Percentiles rank a stretch among this genome's conserved stretches.
Conservation (phyloP, 2,888 invertebrate species). For the Penaeus monodon region DNA sequence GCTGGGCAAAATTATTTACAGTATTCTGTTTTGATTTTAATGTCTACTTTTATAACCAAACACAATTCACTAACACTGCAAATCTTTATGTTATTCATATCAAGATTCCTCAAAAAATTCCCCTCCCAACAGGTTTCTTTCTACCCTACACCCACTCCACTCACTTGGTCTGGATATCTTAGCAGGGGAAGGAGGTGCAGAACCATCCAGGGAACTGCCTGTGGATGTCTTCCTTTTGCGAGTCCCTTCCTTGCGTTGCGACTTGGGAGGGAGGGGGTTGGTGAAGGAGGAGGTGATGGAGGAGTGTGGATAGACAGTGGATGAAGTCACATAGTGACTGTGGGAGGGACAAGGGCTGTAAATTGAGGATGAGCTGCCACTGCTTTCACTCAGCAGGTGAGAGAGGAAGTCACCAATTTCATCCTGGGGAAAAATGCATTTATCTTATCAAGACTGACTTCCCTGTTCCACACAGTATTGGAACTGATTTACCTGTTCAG, state of each 20-base stretch:
- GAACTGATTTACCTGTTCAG: no score
- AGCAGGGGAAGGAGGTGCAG: conserved; percentile 26
- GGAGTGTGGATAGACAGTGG: conserved; percentile 19
- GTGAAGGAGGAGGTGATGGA: conserved; percentile 46
- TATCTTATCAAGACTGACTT: no score
- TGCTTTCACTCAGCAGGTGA: conserved; percentile 41
- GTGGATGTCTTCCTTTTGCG: conserved; percentile 44
- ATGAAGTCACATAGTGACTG: conserved; percentile 14
- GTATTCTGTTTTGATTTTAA: no score
- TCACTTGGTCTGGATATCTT: conserved; percentile 52
- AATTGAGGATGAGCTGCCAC: background rate
- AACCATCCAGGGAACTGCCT: conserved; percentile 25
- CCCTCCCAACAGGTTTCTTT: background rate
- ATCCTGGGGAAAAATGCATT: conserved; percentile 30
- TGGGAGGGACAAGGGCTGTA: conserved; percentile 6
- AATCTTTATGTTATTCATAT: no score
- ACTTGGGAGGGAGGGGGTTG: conserved; percentile 51
- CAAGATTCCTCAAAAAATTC: background rate
- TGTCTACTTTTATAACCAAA: no score
- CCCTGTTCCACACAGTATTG: no score
- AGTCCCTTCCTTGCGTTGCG: conserved; percentile 29
- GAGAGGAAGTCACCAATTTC: conserved; percentile 57
- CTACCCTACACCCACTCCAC: background rate
- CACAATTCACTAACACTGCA: no score
- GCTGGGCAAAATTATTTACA: no score